phyloP scores from a whole-genome alignment of 2,797 vertebrate species.

The Muraenolepis orangiensis region DNA sequence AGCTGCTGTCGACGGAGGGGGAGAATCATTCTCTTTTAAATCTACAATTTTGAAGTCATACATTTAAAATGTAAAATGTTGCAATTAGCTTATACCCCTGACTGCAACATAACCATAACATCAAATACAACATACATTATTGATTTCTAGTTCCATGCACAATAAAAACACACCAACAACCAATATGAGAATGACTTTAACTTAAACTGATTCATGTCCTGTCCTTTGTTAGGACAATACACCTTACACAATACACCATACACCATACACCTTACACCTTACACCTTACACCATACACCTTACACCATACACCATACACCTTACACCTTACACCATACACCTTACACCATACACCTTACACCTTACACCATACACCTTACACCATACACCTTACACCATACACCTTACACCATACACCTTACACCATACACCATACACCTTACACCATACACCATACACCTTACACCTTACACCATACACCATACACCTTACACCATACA shows the following conservation, averaged over 20 bases:
- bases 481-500: no score
- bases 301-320: neutral
- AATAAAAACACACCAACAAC: no score
- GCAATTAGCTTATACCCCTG: no score
- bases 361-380: neutral
- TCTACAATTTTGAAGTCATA: neutral
- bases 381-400: no score
- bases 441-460: neutral
- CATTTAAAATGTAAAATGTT: neutral
- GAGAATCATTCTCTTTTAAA: neutral
- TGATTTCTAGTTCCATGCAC: no score
- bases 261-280: no score
- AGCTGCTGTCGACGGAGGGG: neutral
- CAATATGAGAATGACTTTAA: no score
- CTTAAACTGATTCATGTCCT: neutral
- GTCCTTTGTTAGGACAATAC: neutral
- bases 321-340: neutral
- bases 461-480: neutral
- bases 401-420: neutral
- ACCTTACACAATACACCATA: neutral
- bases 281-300: neutral
- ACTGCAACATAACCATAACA: no score
- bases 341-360: no score
- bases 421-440: no score
- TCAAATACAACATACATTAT: no score